These are phyloP conservation scores for Oscheius sp. DNA, from an alignment of 2,888 invertebrate species.

Conservation along the genomic window DNA sequence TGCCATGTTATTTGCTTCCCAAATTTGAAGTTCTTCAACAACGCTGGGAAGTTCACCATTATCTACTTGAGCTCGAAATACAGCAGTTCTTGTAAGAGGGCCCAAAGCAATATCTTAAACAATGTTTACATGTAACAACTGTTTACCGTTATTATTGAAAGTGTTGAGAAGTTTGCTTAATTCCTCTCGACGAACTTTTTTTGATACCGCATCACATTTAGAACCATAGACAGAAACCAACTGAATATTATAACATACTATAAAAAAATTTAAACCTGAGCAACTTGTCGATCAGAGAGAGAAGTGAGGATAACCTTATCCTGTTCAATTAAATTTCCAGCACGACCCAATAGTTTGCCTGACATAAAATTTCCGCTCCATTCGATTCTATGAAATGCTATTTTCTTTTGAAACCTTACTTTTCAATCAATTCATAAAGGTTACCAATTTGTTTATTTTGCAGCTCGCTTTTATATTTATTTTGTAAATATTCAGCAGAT, in stretches of 20 bases:
- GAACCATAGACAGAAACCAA: neutral
- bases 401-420: neutral
- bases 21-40: conserved; percentile 12
- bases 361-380: neutral
- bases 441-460: neutral
- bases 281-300: neutral
- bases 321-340: neutral
- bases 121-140: neutral
- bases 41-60: conserved; percentile 24
- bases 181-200: neutral
- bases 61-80: conserved; percentile 9
- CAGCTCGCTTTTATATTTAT: neutral
- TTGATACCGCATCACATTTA: neutral
- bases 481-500: neutral
- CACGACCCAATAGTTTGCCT: neutral
- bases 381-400: conserved; percentile 1
- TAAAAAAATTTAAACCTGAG: neutral
- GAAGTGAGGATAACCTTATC: neutral
- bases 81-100: conserved; percentile 16
- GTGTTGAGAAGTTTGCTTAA: neutral
- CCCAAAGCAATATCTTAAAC: conserved; percentile 3
- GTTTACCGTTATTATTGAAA: neutral
- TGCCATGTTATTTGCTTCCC: conserved; percentile 1
- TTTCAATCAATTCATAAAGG: neutral
- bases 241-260: neutral